Percentiles rank a stretch among this genome's conserved stretches.
These are phyloP conservation scores for Nycticryphes semicollaris DNA, from an alignment of 2,113 vertebrate genomes.

Conservation along the genomic window DNA sequence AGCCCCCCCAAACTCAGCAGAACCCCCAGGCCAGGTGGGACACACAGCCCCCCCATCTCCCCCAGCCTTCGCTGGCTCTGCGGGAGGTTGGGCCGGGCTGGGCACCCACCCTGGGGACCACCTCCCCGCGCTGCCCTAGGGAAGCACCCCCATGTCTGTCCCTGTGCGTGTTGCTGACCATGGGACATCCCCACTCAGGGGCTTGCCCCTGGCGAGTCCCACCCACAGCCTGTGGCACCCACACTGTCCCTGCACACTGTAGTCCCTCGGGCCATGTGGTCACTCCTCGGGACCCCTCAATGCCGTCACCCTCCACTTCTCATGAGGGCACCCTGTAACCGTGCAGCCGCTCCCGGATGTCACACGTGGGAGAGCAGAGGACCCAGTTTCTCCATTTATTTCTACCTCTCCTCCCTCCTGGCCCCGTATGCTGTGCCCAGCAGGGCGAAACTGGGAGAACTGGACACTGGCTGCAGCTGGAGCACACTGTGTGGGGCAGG, in stretches of 20 bases:
- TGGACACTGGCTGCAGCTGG: background rate
- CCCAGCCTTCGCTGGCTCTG: background rate
- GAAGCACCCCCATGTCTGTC: background rate
- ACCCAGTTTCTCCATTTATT: background rate
- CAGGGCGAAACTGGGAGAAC: background rate
- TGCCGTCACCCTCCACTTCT: background rate
- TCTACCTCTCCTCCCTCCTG: background rate
- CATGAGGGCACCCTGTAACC: accelerated
- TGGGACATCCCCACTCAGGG: background rate
- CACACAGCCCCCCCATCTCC: too few species aligned
- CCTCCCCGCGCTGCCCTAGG: too few species aligned
- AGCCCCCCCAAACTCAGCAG: background rate
- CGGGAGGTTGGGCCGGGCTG: accelerated
- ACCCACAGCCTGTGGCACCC: background rate
- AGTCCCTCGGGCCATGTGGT: accelerated
- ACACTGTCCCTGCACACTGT: accelerated
- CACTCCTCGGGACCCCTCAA: accelerated
- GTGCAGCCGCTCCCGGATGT: accelerated
- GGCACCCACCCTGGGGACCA: background rate
- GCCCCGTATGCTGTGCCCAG: background rate
- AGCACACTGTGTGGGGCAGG: background rate
- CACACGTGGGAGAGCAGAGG: background rate
- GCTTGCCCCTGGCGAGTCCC: background rate
- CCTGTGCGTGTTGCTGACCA: accelerated
- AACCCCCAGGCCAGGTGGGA: too few species aligned